A percentile compares a stretch with the other conserved stretches of the same genome.
These are phyloP conservation scores for Pangasius macronema DNA, from an alignment of 2,797 vertebrate species.

Conservation along the genomic window DNA sequence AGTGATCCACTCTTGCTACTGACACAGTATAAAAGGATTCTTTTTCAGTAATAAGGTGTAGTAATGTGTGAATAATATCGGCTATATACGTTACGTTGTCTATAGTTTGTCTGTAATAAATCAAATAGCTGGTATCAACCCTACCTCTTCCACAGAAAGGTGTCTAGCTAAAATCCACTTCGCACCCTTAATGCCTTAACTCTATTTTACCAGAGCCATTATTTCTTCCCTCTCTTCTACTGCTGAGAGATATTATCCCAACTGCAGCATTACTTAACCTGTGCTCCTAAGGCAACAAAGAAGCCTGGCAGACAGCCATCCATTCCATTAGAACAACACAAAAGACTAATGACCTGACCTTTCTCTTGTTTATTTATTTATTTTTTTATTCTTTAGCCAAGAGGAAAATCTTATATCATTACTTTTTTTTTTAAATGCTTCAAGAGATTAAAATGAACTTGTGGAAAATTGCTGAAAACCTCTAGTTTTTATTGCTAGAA, in stretches of 20 bases:
- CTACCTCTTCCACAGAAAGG: background rate
- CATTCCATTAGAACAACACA: slow-evolving; percentile 71
- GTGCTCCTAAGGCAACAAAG: slow-evolving; percentile 61
- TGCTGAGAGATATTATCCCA: slow-evolving; percentile 62
- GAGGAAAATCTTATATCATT: slow-evolving; percentile 52
- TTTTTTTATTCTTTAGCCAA: slow-evolving; percentile 55
- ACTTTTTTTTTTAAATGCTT: slow-evolving; percentile 58
- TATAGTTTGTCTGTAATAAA: background rate
- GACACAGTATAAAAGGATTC: background rate
- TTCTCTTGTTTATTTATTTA: slow-evolving; percentile 63
- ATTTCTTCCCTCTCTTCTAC: slow-evolving; percentile 24
- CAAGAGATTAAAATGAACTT: slow-evolving; percentile 38
- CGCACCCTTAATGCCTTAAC: slow-evolving; percentile 45
- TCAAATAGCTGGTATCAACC: background rate
- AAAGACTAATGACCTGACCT: slow-evolving; percentile 71
- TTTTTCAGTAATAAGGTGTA: background rate
- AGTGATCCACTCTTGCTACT: background rate
- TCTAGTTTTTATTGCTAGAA: slow-evolving; percentile 44
- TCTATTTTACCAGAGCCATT: slow-evolving; percentile 39
- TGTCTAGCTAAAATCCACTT: slow-evolving; percentile 40
- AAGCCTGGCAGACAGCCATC: slow-evolving; percentile 63
- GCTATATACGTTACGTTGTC: background rate
- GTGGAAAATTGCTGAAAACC: slow-evolving; percentile 26
- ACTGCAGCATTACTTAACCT: slow-evolving; percentile 66
- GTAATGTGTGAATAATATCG: background rate